Base-by-base conservation (phyloP, 2,797 vertebrate species). In the Spheniscus humboldti region DNA sequence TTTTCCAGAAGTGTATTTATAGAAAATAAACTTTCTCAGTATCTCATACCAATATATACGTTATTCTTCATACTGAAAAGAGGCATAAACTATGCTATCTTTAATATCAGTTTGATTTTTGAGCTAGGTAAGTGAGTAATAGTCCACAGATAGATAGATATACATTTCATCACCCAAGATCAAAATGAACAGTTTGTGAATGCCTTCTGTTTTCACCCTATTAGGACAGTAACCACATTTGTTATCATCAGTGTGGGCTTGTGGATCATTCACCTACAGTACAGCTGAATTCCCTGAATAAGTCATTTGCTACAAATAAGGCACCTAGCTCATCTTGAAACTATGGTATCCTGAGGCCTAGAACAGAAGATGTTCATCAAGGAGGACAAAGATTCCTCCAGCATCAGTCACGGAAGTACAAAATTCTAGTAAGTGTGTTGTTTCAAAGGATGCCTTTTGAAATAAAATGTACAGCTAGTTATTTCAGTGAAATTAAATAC, bases 251-350 rank as follows among this genome's bases (percentile, higher is more conserved):
- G 7, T 41, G 67, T 90, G 73, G 68, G 37, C 33, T 87, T 74
- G 12, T 72, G 60, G 41, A 45, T 73, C 41, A 53, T 76, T 60
- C 63, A 73, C 20, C 47, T 48, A 27, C 56, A 77, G 57, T n/a
- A 67, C 5, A 10, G 59, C 24, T 68, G 48, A 84, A 77, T 12
- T 96, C 91, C 93, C 88, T 96, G 91, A 95, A 96, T 67, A 80
- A 86, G 67, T 48, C 10, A 93, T 57, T 82, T 89, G 37, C 35
- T 77, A 76, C 12, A 76, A 92, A 33, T 80, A 91, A 95, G 76
- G 88, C 30, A 45, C 41, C 86, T 78, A 68, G 31, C 23, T 91
- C 59, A n/a, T 64, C 50, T 41, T 78, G 43, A 91, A 96, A 56
- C 64, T 60, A 25, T n/a, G 43, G 33, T 75, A 37, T 41, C 68